Evolutionary conservation across 2,797 vertebrate genomes (phyloP).

Genomic region (Rhinogobio ventralis): DNA sequence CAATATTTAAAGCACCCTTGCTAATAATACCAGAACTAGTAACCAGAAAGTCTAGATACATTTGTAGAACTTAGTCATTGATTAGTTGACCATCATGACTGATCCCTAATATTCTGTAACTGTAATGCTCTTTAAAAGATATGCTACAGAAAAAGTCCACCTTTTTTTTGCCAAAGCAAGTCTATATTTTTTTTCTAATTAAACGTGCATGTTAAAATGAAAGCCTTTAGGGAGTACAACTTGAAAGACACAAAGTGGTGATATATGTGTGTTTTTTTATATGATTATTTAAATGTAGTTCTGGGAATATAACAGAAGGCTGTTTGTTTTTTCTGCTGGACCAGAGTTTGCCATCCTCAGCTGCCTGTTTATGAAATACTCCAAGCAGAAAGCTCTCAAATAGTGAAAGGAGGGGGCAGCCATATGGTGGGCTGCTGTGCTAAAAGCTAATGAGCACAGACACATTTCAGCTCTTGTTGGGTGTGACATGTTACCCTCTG

Average conservation of each 20-base stretch:
- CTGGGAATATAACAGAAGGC: conserved; percentile 49
- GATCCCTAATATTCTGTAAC: not conserved
- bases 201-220: not conserved
- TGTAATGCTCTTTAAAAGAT: not conserved
- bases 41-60: not conserved
- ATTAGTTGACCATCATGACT: not conserved
- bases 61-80: not conserved
- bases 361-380: conserved; percentile 57
- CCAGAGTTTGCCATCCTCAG: conserved; percentile 46
- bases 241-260: conserved; percentile 1
- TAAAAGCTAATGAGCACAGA: conserved; percentile 90
- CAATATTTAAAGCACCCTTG: not conserved
- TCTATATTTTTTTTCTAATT: not conserved
- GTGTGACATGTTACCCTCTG: conserved; percentile 73
- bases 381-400: conserved; percentile 75
- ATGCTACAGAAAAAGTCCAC: not conserved
- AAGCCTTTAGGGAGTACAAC: conserved; percentile 10
- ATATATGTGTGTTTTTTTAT: conserved; percentile 29
- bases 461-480: conserved; percentile 88
- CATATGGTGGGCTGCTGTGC: conserved; percentile 90
- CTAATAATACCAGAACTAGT: not conserved
- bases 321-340: conserved; percentile 42
- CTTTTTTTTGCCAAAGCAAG: not conserved
- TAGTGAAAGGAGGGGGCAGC: conserved; percentile 78
- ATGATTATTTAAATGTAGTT: conserved; percentile 42